These are phyloP conservation scores for Australoheros facetus DNA, from an alignment of 2,797 vertebrate genomes.

Conservation along the genomic window DNA sequence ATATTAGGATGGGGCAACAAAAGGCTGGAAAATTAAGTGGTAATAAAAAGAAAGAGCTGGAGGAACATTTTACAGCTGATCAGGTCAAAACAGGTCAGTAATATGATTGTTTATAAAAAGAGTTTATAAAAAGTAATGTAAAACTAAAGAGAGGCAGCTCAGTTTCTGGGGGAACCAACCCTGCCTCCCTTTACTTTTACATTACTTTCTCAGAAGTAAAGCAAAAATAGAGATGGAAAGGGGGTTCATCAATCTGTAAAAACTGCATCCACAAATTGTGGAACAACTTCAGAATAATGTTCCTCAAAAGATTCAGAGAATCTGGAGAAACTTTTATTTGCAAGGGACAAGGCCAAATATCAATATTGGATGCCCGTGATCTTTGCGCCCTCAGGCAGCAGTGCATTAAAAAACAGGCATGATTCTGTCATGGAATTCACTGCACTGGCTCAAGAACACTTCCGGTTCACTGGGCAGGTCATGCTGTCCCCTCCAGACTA, in stretches of 20 bases:
- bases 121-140: too few species aligned
- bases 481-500: accelerated
- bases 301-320: background rate
- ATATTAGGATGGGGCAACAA: background rate
- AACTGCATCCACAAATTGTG: background rate
- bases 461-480: background rate
- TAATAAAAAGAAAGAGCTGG: too few species aligned
- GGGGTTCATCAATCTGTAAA: background rate
- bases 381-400: too few species aligned
- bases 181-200: background rate
- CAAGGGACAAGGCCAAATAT: background rate
- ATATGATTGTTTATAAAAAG: background rate
- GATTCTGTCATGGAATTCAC: too few species aligned
- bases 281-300: background rate
- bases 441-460: background rate
- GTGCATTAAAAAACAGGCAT: too few species aligned
- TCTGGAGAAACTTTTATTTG: background rate
- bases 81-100: background rate
- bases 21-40: background rate
- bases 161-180: too few species aligned
- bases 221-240: accelerated
- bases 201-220: too few species aligned
- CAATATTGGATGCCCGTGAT: too few species aligned
- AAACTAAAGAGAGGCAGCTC: too few species aligned
- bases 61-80: background rate